Evolutionary conservation across 1,140 invertebrate genomes (phyloP), one percentile per base, ranked within the genome.

Genomic region (Macrosteles quadrilineatus): DNA sequence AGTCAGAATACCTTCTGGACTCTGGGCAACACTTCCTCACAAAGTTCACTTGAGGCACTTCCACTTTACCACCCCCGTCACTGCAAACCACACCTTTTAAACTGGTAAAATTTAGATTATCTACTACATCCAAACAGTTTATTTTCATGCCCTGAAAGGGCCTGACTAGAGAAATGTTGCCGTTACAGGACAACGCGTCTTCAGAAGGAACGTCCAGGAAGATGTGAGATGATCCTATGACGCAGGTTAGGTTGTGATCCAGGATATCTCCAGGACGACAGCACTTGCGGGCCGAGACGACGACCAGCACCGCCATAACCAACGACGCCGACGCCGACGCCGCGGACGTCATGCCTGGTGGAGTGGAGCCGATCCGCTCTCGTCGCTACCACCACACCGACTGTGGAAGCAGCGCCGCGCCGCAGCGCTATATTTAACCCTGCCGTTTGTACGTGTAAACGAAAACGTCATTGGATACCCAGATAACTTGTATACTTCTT

Each of bases 11-110:
- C 2, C 32, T 57, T 30, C 64, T 69, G 14, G 69, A 36, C 14
- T 63, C 1, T 19, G 72, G 57, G 30, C 72, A 73, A 53, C 72
- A 73, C 63, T 73, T 73, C 9, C 64, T 47, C 12, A 73, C 40
- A 32, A 63, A 70, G 53, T 70, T 25, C 1, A 73, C 68, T 23
- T 66, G 32, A 4, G 72, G 72, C 14, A 71, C 70, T n/a, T 19
- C 23, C 23, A 70, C 50, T 1, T 53, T 43, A 14, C 64, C 31
- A 11, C 36, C 25, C 4, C 32, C 36, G n/a, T 55, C 36, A 27
- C 12, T 31, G 43, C 72, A 73, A 21, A 63, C 47, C 17, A 73
- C 11, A 32, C 43, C 65, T 2, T 62, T 40, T 0, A 70, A 14
- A 14, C 53, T 63, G 40, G 36, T 66, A 14, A 1, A 47, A 6